These are phyloP conservation scores for Chromis chromis DNA, from an alignment of 2,797 vertebrate species.

Conservation along the genomic window DNA sequence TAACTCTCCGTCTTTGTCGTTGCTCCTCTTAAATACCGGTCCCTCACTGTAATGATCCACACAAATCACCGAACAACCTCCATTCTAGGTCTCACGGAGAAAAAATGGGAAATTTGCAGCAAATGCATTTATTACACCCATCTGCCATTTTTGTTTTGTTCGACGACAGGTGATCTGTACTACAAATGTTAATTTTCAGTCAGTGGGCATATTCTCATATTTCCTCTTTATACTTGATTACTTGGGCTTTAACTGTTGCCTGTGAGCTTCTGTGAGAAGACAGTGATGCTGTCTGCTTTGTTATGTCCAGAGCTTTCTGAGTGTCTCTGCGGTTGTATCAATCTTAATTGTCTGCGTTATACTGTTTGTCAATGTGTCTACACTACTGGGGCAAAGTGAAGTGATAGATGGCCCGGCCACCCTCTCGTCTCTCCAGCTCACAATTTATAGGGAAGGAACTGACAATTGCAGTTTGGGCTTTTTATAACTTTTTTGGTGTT, in stretches of 20 bases:
- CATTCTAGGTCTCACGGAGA: conserved; percentile 5
- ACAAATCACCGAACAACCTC: conserved; percentile 27
- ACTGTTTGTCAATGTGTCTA: conserved; percentile 67
- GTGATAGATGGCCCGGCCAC: conserved; percentile 55
- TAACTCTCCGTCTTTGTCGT: conserved; percentile 52
- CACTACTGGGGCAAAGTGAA: conserved; percentile 56
- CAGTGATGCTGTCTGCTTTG: conserved; percentile 31
- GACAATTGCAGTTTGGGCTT: conserved; percentile 45
- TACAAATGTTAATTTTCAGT: background rate
- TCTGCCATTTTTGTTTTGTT: conserved; percentile 25
- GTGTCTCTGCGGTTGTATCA: conserved; percentile 60
- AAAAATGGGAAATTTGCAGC: conserved; percentile 9
- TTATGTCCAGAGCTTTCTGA: conserved; percentile 37
- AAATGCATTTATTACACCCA: conserved; percentile 24
- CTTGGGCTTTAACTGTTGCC: background rate
- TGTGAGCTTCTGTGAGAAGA: conserved; percentile 7
- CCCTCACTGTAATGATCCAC: conserved; percentile 55
- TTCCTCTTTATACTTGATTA: conserved; percentile 16
- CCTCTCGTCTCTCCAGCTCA: conserved; percentile 43
- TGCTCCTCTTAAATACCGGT: conserved; percentile 28
- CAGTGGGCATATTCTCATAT: background rate
- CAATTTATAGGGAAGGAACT: conserved; percentile 34
- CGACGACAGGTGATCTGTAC: conserved; percentile 17
- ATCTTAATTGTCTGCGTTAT: conserved; percentile 64
- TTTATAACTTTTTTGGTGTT: conserved; percentile 40